phyloP scores from a whole-genome alignment of 2,113 vertebrate species.

The Eretmochelys imbricata region DNA sequence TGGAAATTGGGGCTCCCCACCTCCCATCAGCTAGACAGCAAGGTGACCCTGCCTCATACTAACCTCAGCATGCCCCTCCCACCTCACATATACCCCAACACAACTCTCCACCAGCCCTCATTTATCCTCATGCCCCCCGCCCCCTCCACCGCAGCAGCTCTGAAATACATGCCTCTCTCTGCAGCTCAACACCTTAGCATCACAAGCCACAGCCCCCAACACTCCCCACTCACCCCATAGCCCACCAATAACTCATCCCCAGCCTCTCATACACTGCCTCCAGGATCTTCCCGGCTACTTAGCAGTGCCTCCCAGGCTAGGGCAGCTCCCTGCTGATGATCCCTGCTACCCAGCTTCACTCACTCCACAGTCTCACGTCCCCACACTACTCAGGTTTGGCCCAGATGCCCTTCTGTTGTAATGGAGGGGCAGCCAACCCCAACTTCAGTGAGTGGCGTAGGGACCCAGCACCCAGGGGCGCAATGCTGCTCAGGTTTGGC shows the following conservation, averaged over 20 bases:
- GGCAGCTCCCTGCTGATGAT: neutral
- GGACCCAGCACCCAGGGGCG: neutral
- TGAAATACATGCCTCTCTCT: neutral
- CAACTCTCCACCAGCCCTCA: neutral
- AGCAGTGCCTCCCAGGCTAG: neutral
- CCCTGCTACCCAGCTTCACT: neutral
- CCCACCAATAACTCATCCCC: neutral
- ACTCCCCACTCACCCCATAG: neutral
- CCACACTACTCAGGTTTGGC: neutral
- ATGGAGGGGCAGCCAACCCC: neutral
- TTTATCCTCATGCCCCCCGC: neutral
- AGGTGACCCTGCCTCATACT: neutral
- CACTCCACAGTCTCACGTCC: neutral
- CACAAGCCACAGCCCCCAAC: neutral
- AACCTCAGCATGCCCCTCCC: neutral
- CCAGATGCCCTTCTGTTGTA: neutral
- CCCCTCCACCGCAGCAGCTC: neutral
- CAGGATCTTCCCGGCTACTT: neutral
- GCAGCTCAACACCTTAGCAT: neutral
- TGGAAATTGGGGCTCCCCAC: neutral
- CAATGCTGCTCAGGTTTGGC: neutral
- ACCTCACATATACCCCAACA: neutral
- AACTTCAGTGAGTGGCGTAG: rapidly evolving
- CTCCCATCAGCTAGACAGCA: neutral
- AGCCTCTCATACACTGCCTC: neutral